A percentile compares a stretch with the other conserved stretches of the same genome.
These are phyloP conservation scores for Quiscalus mexicanus DNA, from an alignment of 2,113 vertebrate genomes.

Conservation along the genomic window DNA sequence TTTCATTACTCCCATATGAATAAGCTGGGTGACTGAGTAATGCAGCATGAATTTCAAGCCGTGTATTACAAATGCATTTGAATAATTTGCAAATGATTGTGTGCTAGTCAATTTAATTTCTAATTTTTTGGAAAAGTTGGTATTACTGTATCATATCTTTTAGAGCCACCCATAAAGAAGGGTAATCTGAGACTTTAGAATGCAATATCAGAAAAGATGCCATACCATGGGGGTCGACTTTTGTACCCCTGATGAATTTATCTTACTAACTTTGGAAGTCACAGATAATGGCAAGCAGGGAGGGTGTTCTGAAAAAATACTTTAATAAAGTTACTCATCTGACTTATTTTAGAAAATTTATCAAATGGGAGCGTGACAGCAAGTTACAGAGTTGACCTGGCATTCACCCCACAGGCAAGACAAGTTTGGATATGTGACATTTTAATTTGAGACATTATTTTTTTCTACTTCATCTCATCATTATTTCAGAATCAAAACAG, in stretches of 20 bases:
- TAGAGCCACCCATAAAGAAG: neutral
- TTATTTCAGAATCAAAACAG: neutral
- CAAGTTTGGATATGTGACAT: neutral
- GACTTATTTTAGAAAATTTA: neutral
- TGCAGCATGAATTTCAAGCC: conserved; percentile 29
- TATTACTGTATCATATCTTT: neutral
- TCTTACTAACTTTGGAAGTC: neutral
- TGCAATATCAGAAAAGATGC: neutral
- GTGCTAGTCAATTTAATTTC: conserved; percentile 40
- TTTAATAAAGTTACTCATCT: neutral
- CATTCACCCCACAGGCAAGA: neutral
- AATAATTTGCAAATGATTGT: conserved; percentile 40
- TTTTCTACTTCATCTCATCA: neutral
- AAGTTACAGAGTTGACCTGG: neutral
- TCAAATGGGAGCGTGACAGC: neutral
- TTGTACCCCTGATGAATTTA: neutral
- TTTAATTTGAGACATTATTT: neutral
- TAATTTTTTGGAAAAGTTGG: conserved; percentile 11
- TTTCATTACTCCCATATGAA: conserved; percentile 7
- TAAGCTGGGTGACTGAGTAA: conserved; percentile 27
- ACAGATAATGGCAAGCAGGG: neutral
- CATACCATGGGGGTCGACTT: neutral
- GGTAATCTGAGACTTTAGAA: neutral
- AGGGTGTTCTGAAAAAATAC: neutral
- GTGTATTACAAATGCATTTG: conserved; percentile 23